Evolutionary conservation across 2,888 invertebrate species (phyloP).

Genomic region (Drosophila putrida): DNA sequence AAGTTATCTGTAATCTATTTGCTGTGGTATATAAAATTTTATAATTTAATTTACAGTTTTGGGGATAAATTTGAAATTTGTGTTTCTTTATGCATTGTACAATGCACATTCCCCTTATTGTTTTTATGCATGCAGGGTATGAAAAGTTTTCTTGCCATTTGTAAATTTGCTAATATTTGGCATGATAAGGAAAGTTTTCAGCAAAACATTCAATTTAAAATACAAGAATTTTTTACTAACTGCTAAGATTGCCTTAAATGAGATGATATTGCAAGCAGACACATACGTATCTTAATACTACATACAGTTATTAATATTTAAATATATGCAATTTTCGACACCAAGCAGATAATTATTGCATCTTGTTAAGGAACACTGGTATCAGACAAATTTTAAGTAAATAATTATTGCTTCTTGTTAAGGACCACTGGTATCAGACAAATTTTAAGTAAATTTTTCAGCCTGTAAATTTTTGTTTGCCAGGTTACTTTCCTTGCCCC

Average conservation of each 20-base stretch:
- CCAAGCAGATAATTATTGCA: background rate
- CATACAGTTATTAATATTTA: too few species aligned
- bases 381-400: background rate
- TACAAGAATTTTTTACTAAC: background rate
- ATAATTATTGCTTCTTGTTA: background rate
- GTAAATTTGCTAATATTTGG: constrained; percentile 44
- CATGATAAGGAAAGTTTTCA: constrained; percentile 28
- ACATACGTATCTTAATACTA: too few species aligned
- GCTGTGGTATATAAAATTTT: background rate
- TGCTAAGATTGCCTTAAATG: too few species aligned
- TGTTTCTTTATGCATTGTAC: background rate
- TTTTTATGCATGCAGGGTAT: background rate
- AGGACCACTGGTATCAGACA: background rate
- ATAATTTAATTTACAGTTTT: background rate
- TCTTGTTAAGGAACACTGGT: background rate
- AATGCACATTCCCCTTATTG: background rate
- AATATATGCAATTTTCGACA: background rate
- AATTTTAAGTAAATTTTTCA: constrained; percentile 11
- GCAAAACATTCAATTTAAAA: constrained; percentile 7
- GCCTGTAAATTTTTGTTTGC: constrained; percentile 10
- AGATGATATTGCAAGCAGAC: background rate
- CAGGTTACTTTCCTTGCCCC: constrained; percentile 10
- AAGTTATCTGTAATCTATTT: background rate
- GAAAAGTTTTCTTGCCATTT: constrained; percentile 24
- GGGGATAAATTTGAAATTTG: background rate